Percentiles rank a stretch among this genome's conserved stretches.
Conservation (phyloP, 1,140 invertebrate genomes). For the Leptopilina boulardi region DNA sequence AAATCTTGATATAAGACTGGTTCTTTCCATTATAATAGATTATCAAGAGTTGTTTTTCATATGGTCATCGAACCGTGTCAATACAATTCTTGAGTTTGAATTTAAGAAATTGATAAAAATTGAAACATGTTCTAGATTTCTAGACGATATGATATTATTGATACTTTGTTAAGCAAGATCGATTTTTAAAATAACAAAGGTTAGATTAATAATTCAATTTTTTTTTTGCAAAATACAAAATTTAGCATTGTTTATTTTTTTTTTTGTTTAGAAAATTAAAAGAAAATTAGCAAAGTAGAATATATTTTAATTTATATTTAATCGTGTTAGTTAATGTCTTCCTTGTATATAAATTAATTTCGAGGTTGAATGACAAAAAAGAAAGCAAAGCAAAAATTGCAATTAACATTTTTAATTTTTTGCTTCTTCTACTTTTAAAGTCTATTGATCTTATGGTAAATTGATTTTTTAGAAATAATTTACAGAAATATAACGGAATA, state of each 20-base stretch:
- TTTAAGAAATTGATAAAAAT: slow-evolving; percentile 24
- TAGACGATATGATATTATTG: slow-evolving; percentile 1
- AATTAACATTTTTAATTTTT: too few species aligned
- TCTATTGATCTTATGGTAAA: too few species aligned
- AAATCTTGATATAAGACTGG: not conserved
- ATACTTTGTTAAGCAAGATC: slow-evolving; percentile 2
- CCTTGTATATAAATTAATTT: too few species aligned
- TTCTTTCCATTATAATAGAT: slow-evolving; percentile 18
- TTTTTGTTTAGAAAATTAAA: not conserved
- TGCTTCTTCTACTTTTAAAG: too few species aligned
- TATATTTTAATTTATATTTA: not conserved
- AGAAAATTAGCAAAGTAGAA: not conserved
- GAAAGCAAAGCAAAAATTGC: too few species aligned
- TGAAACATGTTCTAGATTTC: slow-evolving; percentile 16
- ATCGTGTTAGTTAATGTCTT: not conserved
- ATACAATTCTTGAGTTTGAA: slow-evolving; percentile 14
- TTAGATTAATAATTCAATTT: not conserved
- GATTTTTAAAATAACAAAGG: slow-evolving; percentile 5
- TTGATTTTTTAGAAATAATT: too few species aligned
- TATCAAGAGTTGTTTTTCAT: slow-evolving; percentile 14
- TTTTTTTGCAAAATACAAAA: not conserved
- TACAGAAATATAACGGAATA: too few species aligned
- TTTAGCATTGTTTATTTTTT: not conserved
- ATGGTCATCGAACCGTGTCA: slow-evolving; percentile 19
- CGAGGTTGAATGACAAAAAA: too few species aligned